Conservation (phyloP, 2,888 invertebrate species). For the Perdita meconis region DNA sequence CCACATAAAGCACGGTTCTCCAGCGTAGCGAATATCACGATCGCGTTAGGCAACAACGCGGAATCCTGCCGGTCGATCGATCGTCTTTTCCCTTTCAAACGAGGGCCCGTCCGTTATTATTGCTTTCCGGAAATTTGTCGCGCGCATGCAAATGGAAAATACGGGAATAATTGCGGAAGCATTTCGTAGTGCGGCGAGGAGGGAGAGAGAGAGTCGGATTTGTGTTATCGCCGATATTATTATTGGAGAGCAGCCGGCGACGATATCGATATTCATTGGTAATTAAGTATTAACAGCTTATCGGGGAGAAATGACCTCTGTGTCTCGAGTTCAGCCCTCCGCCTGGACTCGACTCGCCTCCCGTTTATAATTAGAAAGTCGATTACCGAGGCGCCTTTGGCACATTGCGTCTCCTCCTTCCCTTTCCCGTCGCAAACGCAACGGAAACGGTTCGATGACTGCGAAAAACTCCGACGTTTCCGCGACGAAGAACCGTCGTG, state of each 20-base stretch:
- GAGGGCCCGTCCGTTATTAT: background rate
- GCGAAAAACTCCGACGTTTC: constrained; percentile 42
- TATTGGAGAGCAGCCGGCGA: constrained; percentile 38
- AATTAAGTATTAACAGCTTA: constrained; percentile 70
- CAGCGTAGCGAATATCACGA: background rate
- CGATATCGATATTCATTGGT: constrained; percentile 63
- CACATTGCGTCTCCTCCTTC: constrained; percentile 17
- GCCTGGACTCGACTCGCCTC: constrained; percentile 24
- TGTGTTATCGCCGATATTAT: constrained; percentile 34
- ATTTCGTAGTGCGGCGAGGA: too few relatives aligned
- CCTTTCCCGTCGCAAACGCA: constrained; percentile 16
- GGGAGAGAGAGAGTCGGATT: too few relatives aligned
- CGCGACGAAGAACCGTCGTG: background rate
- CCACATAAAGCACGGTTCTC: background rate
- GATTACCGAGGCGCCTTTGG: constrained; percentile 60
- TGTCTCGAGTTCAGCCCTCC: constrained; percentile 55
- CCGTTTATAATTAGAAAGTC: constrained; percentile 69
- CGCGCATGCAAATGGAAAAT: constrained; percentile 11
- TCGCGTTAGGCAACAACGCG: background rate
- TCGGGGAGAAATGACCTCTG: constrained; percentile 60
- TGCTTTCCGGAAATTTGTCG: constrained; percentile 19
- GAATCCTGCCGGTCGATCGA: constrained; percentile 1
- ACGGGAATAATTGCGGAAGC: constrained; percentile 41
- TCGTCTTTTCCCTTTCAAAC: background rate
- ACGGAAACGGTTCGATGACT: constrained; percentile 48